A percentile compares a stretch with the other conserved stretches of the same genome.
Conservation (phyloP, 2,888 invertebrate species). For the Cylindroiulus punctatus region DNA sequence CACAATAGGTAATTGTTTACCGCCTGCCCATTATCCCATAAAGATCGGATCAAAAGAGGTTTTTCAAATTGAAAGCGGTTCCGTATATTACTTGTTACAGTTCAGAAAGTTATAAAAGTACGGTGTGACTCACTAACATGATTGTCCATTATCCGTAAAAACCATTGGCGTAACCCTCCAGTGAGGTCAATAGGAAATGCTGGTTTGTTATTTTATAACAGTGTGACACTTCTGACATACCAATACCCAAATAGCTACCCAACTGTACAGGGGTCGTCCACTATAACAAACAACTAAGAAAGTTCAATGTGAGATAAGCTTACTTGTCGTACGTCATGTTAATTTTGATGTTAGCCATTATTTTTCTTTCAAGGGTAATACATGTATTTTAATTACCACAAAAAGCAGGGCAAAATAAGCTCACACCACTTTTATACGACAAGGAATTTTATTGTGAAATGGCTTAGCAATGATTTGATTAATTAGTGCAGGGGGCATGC, state of each 20-base stretch:
- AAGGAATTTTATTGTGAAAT: not conserved
- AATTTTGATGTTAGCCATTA: not conserved
- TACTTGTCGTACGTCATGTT: no score
- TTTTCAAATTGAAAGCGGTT: not conserved
- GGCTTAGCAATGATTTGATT: not conserved
- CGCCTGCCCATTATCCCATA: slow-evolving; percentile 33
- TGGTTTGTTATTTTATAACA: no score
- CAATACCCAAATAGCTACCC: not conserved
- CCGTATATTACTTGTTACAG: not conserved
- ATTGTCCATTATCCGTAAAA: not conserved
- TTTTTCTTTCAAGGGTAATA: not conserved
- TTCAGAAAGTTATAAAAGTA: not conserved
- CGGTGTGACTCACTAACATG: not conserved
- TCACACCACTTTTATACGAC: not conserved
- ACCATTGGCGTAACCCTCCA: not conserved
- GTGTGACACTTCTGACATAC: not conserved
- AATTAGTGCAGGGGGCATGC: not conserved
- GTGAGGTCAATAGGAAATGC: not conserved
- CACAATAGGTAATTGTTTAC: slow-evolving; percentile 42
- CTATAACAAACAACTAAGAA: no score
- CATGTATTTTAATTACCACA: not conserved
- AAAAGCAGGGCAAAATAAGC: not conserved
- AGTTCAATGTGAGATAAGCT: no score
- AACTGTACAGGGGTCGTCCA: no score
- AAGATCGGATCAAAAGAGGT: slow-evolving; percentile 39